Base-by-base conservation (phyloP, 2,888 invertebrate species). In the Branchellion lobata region DNA sequence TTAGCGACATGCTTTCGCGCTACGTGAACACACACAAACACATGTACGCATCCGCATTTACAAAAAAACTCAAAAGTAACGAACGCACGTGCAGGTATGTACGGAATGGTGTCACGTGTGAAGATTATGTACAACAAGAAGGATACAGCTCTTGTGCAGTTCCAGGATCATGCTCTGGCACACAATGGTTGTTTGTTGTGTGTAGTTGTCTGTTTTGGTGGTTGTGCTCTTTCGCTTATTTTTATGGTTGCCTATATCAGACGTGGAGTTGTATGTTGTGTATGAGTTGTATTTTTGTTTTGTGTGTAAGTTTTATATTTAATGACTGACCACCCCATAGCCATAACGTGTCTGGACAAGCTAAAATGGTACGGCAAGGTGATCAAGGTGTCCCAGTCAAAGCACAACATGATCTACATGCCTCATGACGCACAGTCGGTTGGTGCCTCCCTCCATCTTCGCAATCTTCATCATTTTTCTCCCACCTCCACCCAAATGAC, bases 111-210 rank as follows among this genome's bases (percentile, higher is more conserved):
- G 53, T 51, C 61, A 3, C 36, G 81, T 5, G 81, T 81, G 68
- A 81, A 81, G 69, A 81, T 81, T 8, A 73, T 81, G 61, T 81
- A 78, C 75, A 81, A 81, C 71, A 81, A 81, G 75, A 81, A 81
- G 36, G 81, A 81, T 69, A 81, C 81, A 14, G 81, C 81, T 21
- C 79, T 81, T 34, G 79, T 81, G 61, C 79, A 81, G 57, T 81
- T 73, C 34, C 51, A 72, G 8, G 81, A 81, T 34, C 36, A 73
- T 29, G 14, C 47, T 5, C 57, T 74, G n/a, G 79, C 81, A 2
- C 79, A 79, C 27, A 81, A 81, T 68, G 81, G 81, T 81, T 40
- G n/a, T 47, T 79, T 51, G 3, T 47, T 0, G 18, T 31, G 31
- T 61, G 3, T 29, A n/a, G 24, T 51, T 65, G n/a, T 65, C 65